Conservation (phyloP, 1,140 invertebrate species). For the Drosophila athabasca region DNA sequence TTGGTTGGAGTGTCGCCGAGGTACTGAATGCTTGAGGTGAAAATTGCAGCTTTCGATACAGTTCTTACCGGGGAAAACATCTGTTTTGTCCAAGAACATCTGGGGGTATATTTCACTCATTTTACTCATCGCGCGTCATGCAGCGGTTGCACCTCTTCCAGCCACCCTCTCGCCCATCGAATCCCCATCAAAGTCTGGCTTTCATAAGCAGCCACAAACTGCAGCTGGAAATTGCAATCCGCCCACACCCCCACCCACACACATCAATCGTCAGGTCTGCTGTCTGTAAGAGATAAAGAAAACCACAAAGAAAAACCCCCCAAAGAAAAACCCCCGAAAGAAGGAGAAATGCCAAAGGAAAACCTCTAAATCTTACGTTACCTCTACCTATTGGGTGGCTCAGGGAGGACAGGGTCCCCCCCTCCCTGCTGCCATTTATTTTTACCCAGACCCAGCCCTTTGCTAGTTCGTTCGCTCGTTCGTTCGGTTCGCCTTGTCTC, state of each 20-base stretch:
- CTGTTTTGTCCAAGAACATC: too few species aligned
- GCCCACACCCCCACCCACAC: slow-evolving; percentile 33
- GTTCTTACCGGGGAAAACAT: too few species aligned
- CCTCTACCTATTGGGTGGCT: slow-evolving; percentile 7
- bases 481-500: slow-evolving; percentile 63
- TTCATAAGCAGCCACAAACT: slow-evolving; percentile 31
- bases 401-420: slow-evolving; percentile 15
- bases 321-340: slow-evolving; percentile 12
- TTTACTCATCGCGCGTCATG: neutral
- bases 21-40: too few species aligned
- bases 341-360: slow-evolving; percentile 11
- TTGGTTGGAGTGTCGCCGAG: too few species aligned
- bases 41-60: too few species aligned
- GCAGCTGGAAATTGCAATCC: slow-evolving; percentile 30
- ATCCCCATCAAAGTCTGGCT: slow-evolving; percentile 19
- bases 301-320: slow-evolving; percentile 36
- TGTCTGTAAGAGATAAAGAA: slow-evolving; percentile 46
- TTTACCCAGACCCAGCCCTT: slow-evolving; percentile 11
- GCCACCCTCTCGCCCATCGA: neutral
- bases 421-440: slow-evolving; percentile 41
- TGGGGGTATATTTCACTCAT: neutral
- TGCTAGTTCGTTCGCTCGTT: slow-evolving; percentile 3
- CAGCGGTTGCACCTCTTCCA: too few species aligned
- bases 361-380: slow-evolving; percentile 37
- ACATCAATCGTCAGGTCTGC: slow-evolving; percentile 37